Percentiles rank a stretch among this genome's conserved stretches.
Conservation (phyloP, 1,140 invertebrate species). For the Nebria ingens region DNA sequence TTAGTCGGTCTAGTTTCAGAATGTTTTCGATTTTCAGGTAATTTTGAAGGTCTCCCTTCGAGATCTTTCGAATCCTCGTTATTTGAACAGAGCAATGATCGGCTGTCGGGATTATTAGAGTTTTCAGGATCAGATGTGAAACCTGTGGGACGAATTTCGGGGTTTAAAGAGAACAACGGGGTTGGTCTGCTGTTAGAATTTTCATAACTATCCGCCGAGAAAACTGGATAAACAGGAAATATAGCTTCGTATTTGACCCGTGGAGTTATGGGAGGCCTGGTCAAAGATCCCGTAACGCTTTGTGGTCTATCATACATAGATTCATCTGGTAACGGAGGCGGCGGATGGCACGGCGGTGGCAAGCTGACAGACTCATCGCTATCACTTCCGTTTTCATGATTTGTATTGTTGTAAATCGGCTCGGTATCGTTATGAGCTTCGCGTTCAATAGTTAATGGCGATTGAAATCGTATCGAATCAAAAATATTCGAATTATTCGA, state of each 20-base stretch:
- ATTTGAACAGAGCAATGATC: no score
- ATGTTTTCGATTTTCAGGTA: conserved; percentile 5
- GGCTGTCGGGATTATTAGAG: neutral
- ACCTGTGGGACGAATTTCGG: neutral
- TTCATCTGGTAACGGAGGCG: conserved; percentile 46
- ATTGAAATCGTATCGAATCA: conserved; percentile 28
- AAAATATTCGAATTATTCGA: conserved; percentile 25
- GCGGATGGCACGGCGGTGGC: conserved; percentile 45
- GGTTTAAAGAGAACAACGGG: no score
- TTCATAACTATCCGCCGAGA: conserved; percentile 20
- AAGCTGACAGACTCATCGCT: conserved; percentile 31
- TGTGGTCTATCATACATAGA: conserved; percentile 45
- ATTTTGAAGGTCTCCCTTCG: conserved; percentile 14
- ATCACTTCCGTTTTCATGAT: conserved; percentile 15
- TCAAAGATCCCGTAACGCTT: conserved; percentile 32
- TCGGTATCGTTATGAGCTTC: conserved; percentile 9
- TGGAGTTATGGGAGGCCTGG: conserved; percentile 27
- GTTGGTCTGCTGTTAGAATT: conserved; percentile 21
- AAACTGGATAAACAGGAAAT: conserved; percentile 31
- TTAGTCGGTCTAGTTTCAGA: conserved; percentile 35
- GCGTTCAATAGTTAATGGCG: conserved; percentile 22
- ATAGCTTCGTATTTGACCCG: conserved; percentile 32
- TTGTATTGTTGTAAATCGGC: conserved; percentile 24
- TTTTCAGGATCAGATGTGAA: neutral
- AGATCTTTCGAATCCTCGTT: no score